Base-by-base conservation (phyloP, 1,140 invertebrate genomes). In the Potamilus streckersoni region DNA sequence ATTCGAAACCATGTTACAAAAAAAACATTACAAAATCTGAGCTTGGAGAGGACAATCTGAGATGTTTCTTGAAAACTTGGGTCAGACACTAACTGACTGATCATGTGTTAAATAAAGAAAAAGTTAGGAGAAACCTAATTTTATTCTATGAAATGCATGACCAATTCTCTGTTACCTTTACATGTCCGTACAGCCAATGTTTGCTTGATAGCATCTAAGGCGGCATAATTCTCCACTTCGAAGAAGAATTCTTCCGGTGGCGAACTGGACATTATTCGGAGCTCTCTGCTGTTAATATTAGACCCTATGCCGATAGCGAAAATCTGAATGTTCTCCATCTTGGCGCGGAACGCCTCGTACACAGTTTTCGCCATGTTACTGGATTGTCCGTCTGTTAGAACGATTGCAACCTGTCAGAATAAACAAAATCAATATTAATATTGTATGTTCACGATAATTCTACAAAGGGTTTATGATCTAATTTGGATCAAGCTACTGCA, bases 341-440 rank as follows among this genome's bases (percentile, higher is more conserved):
- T 84, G n/a, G 80, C 82, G 56, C 70, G 71, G 2, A 77, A 73
- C 2, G 85, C 75, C 57, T 84, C 82, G 19, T 76, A 80, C n/a
- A 83, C 27, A 16, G 85, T 84, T 62, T 73, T 73, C 14, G 80
- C 55, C 13, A 82, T 76, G 65, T 85, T 79, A 17, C 82, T 70
- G 1, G 84, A 85, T 61, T 81, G 78, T 23, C 86, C 86, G 72
- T 88, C 86, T 0, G 86, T 88, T n/a, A 88, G 76, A 15, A 88
- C 74, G 31, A 88, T 81, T 17, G 75, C 82, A 58, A 80, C 66
- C 58, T 74, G 38, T 49, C 11, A 6, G 38, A 49, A 49, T 49
- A 49, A 49, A 11, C 6, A 0, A 49, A 11, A 49, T 49, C 38
- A 49, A 49, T 49, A 6, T 49, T 49, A 49, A 4, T 49, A 4